Evolutionary conservation across 30 jellyfish, hydroid and myxozoan species (phyloP).

Genomic region (Catostylus mosaicus): DNA sequence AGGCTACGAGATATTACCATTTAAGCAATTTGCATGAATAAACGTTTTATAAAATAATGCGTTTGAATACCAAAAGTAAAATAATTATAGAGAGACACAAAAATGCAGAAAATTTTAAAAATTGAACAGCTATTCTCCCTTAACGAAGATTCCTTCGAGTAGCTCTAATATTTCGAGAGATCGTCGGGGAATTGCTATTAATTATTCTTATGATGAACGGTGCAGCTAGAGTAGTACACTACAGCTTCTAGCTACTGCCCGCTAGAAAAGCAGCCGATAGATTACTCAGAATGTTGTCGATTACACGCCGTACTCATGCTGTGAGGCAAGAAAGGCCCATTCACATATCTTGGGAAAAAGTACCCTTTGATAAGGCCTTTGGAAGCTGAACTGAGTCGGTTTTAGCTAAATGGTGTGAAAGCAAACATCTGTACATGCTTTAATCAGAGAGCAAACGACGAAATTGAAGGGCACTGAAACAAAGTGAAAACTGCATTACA

Average conservation of each 20-base stretch:
- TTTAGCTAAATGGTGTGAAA: slow-evolving; percentile 8
- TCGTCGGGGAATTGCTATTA: too few species aligned
- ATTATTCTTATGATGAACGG: too few species aligned
- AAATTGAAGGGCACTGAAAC: neutral
- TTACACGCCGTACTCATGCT: neutral
- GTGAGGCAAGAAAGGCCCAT: neutral
- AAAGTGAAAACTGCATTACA: neutral
- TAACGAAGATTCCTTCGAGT: too few species aligned
- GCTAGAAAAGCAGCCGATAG: neutral
- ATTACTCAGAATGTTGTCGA: neutral
- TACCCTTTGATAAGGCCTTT: neutral
- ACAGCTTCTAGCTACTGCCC: neutral
- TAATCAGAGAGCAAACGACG: neutral
- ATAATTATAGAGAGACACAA: too few species aligned
- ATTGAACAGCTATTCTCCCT: too few species aligned
- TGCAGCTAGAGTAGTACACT: too few species aligned
- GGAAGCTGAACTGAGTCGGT: neutral
- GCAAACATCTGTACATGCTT: neutral
- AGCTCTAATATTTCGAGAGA: too few species aligned
- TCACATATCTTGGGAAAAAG: neutral
- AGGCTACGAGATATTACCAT: too few species aligned
- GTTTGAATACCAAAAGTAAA: too few species aligned
- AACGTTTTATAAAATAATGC: too few species aligned
- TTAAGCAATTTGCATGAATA: too few species aligned
- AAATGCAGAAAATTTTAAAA: too few species aligned